Conservation (phyloP, 2,888 invertebrate species). For the Xestia ashworthii region DNA sequence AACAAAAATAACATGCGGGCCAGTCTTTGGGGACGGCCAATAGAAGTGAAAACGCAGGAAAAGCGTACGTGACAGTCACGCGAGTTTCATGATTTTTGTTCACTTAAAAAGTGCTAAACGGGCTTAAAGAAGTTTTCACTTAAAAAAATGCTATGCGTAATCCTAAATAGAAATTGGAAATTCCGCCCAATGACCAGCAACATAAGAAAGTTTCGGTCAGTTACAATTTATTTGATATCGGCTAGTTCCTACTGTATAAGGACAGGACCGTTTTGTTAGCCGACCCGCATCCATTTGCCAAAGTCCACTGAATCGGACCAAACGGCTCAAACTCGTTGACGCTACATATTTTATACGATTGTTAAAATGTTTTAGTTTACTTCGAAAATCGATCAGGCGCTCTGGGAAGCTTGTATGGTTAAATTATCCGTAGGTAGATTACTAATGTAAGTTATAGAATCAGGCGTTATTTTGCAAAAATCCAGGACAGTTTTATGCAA, state of each 20-base stretch:
- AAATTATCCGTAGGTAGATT: neutral
- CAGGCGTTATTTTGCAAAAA: too few species aligned
- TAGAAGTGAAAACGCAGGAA: too few species aligned
- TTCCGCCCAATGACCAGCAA: neutral
- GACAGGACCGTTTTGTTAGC: conserved; percentile 74
- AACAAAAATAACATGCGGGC: too few species aligned
- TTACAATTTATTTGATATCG: conserved; percentile 37
- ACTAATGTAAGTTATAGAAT: neutral
- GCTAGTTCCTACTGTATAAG: conserved; percentile 35
- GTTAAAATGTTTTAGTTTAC: conserved; percentile 35
- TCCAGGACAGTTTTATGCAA: too few species aligned
- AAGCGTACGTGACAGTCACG: too few species aligned
- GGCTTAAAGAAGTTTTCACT: too few species aligned
- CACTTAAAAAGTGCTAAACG: too few species aligned
- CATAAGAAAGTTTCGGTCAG: conserved; percentile 9
- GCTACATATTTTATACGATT: conserved; percentile 60
- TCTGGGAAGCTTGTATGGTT: neutral
- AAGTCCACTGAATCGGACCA: conserved; percentile 62
- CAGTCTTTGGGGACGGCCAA: too few species aligned
- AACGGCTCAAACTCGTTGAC: conserved; percentile 47
- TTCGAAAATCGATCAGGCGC: neutral
- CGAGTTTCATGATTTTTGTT: too few species aligned
- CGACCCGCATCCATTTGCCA: conserved; percentile 75
- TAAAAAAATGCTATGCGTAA: too few species aligned
- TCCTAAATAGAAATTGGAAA: too few species aligned